Evolutionary conservation across 2,888 invertebrate species (phyloP).

Genomic region (Thecophora atra): DNA sequence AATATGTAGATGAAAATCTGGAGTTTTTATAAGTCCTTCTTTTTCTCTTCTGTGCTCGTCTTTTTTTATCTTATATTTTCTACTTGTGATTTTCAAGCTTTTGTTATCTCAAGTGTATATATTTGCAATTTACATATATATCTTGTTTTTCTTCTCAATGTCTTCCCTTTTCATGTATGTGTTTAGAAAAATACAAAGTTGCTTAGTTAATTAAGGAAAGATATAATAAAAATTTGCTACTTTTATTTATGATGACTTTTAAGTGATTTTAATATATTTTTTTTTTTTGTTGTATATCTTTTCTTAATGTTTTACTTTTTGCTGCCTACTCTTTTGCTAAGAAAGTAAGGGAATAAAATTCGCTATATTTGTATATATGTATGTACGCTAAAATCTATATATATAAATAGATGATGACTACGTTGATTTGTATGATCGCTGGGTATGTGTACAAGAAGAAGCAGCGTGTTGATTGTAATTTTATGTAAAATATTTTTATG

Average conservation of each 20-base stretch:
- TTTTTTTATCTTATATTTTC: conserved; percentile 11
- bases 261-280: conserved; percentile 26
- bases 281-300: conserved; percentile 38
- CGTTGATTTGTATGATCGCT: conserved; percentile 37
- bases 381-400: too few relatives aligned
- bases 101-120: neutral
- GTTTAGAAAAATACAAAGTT: neutral
- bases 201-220: neutral
- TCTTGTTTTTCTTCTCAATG: too few relatives aligned
- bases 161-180: conserved; percentile 19
- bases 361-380: neutral
- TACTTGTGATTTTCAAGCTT: neutral
- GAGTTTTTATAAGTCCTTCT: too few relatives aligned
- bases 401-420: too few relatives aligned
- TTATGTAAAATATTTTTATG: conserved; percentile 16
- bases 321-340: neutral
- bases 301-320: conserved; percentile 34
- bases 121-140: too few relatives aligned
- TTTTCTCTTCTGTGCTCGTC: conserved; percentile 45
- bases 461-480: neutral
- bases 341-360: conserved; percentile 3
- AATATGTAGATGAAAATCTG: conserved; percentile 31
- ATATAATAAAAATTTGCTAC: neutral
- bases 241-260: conserved; percentile 2
- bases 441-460: conserved; percentile 35